Percentiles rank a stretch among this genome's conserved stretches.
Conservation (phyloP, 2,888 invertebrate species). For the Latrodectus hesperus region DNA sequence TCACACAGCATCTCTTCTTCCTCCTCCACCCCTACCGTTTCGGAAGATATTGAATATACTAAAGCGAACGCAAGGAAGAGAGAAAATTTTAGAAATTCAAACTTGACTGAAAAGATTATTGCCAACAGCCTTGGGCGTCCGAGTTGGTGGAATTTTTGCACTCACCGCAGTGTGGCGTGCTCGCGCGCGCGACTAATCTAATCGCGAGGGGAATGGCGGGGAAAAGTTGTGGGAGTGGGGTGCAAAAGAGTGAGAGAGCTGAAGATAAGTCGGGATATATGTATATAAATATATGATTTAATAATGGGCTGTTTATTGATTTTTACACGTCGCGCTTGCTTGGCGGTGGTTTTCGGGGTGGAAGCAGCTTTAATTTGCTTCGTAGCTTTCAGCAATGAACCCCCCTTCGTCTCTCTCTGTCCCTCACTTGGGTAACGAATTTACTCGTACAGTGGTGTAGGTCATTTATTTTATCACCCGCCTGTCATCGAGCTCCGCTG, state of each 20-base stretch:
- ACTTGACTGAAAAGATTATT: conserved; percentile 58
- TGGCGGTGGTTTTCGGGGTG: conserved; percentile 10
- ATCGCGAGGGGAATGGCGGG: conserved; percentile 14
- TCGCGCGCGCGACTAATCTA: conserved; percentile 54
- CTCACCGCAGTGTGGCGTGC: conserved; percentile 14
- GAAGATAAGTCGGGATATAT: conserved; percentile 33
- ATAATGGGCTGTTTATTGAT: conserved; percentile 66
- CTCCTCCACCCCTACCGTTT: conserved; percentile 22
- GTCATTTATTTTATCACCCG: not conserved
- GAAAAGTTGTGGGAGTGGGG: not conserved
- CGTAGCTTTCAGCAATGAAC: conserved; percentile 48
- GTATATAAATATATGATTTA: conserved; percentile 56
- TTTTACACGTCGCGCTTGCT: conserved; percentile 37
- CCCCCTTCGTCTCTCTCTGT: not conserved
- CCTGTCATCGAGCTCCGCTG: not conserved
- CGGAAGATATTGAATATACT: conserved; percentile 59
- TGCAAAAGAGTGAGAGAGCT: not conserved
- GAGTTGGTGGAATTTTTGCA: conserved; percentile 23
- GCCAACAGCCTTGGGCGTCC: conserved; percentile 17
- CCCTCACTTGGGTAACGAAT: not conserved
- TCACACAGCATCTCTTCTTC: not conserved
- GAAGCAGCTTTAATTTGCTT: conserved; percentile 49
- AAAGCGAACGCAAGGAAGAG: not conserved
- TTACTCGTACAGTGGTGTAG: conserved; percentile 10
- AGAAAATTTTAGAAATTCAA: conserved; percentile 32